Evolutionary conservation across 2,113 vertebrate species (phyloP), one percentile per base, ranked within the genome.

Genomic region (Plectropomus leopardus): DNA sequence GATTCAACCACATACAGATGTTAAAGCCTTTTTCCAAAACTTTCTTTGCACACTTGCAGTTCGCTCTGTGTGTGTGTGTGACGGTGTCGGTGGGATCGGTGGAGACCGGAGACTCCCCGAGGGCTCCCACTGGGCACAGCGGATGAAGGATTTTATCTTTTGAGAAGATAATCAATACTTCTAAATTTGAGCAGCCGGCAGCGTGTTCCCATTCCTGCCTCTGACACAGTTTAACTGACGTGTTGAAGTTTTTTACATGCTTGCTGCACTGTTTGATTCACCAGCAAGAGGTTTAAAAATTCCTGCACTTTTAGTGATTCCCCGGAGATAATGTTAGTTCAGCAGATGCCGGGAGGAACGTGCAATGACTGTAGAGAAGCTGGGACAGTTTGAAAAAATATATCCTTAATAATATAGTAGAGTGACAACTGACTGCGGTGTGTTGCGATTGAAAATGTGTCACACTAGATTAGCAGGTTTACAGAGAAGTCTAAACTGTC

Each of bases 21-120:
- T 87, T 7, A 26, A 40, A 30, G 64, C 53, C 10, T 47, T 58
- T 53, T 68, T 72, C n/a, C 3, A 24, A 24, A 50, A 26, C n/a
- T 15, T 7, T n/a, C 64, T 50, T 53, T 78, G 69, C 70, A 80
- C 55, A 26, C 47, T 44, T 61, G 23, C 51, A 5, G 36, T 45
- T 67, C 23, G 30, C 30, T 69, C 30, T 81, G 71, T 40, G 30
- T 65, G 63, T 58, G 53, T 72, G 21, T 17, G 68, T 14, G 61
- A 42, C 1, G 4, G 60, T 73, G 48, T 78, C 36, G 7, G 65
- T 64, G 64, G 50, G 68, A 67, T 71, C 5, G 42, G 8, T n/a
- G 80, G 85, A 76, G 72, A 91, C 44, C 3, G n/a, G 87, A 89
- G 87, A 82, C 85, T 86, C 87, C 90, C 89, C 0, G 19, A 65